Evolutionary conservation across 2,113 vertebrate genomes (phyloP).

Genomic region (Condylura cristata): DNA sequence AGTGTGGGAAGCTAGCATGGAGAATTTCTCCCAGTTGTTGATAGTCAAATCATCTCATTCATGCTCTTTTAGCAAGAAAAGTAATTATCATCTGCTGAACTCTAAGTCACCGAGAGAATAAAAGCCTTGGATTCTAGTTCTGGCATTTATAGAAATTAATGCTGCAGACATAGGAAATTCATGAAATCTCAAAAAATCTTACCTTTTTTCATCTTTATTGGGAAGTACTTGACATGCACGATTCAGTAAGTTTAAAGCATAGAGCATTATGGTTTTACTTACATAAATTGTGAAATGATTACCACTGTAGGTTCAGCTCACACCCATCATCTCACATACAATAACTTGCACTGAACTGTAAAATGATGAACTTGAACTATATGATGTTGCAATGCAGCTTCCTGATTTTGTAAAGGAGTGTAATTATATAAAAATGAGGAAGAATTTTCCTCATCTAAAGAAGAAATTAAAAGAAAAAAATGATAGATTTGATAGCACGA

Average conservation of each 20-base stretch:
- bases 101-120: not conserved
- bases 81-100: not conserved
- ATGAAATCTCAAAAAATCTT: not conserved
- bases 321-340: not conserved
- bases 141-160: not conserved
- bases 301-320: not conserved
- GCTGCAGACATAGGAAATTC: not conserved
- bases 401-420: not conserved
- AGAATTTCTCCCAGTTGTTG: rapidly evolving
- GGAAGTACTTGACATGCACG: not conserved
- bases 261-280: not conserved
- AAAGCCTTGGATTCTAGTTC: not conserved
- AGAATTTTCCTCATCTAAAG: not conserved
- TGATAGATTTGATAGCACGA: not conserved
- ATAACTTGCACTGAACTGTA: not conserved
- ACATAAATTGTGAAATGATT: not conserved
- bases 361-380: not conserved
- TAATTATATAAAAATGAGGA: not conserved
- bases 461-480: slow-evolving; percentile 4
- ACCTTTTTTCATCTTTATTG: not conserved
- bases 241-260: not conserved
- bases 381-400: not conserved
- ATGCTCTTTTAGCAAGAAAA: not conserved
- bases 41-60: not conserved
- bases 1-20: not conserved